These are phyloP conservation scores for Ganaspis sp. DNA, from an alignment of 1,140 invertebrate species.

Conservation along the genomic window DNA sequence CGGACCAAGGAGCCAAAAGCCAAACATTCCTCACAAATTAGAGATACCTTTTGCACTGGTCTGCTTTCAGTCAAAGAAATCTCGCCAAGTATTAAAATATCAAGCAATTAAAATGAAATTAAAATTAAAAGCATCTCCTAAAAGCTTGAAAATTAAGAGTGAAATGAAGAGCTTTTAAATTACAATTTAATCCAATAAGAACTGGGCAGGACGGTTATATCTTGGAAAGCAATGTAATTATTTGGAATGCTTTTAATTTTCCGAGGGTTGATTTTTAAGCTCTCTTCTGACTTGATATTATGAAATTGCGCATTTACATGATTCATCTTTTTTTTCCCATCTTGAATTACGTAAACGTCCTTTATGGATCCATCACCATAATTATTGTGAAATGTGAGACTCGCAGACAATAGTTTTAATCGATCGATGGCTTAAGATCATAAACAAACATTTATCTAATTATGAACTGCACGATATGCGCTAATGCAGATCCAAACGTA, in stretches of 20 bases:
- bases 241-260: slow-evolving; percentile 14
- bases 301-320: neutral
- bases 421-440: neutral
- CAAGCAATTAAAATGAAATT: neutral
- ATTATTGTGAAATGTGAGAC: neutral
- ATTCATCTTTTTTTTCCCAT: no score
- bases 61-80: neutral
- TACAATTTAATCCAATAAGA: slow-evolving; percentile 9
- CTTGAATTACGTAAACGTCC: neutral
- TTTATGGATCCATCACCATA: neutral
- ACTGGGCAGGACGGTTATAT: neutral
- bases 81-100: neutral
- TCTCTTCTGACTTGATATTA: neutral
- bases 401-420: neutral
- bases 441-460: slow-evolving; percentile 13
- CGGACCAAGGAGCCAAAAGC: neutral
- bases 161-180: slow-evolving; percentile 10
- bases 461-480: slow-evolving; percentile 4
- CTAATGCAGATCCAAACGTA: slow-evolving; percentile 6
- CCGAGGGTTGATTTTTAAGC: neutral
- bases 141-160: neutral
- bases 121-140: neutral
- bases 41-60: neutral
- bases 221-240: slow-evolving; percentile 8
- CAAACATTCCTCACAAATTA: slow-evolving; percentile 14